phyloP scores from a whole-genome alignment of 2,888 invertebrate genomes.

The Mamestra brassicae region DNA sequence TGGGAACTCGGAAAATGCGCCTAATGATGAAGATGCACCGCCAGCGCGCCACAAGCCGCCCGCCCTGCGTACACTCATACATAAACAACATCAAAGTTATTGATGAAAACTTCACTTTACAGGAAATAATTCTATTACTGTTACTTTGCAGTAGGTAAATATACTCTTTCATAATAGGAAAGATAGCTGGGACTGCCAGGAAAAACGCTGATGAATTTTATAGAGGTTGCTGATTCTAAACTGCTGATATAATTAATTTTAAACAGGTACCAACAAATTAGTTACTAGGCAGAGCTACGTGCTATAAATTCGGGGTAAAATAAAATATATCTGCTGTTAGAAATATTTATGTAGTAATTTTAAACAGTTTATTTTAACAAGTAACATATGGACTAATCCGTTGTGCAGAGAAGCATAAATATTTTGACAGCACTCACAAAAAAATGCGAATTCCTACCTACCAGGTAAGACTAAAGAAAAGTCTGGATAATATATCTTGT shows the following conservation, averaged over 20 bases:
- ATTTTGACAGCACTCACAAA: conserved; percentile 72
- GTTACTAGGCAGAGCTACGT: conserved; percentile 38
- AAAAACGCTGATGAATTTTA: not conserved
- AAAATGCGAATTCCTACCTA: conserved; percentile 44
- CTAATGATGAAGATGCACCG: conserved; percentile 47
- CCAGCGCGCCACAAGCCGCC: conserved; percentile 37
- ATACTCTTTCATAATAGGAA: not conserved
- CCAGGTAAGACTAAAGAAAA: conserved; percentile 30
- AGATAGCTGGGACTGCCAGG: not conserved
- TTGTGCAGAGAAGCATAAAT: conserved; percentile 72
- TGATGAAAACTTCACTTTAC: conserved; percentile 7
- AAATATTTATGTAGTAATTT: conserved; percentile 58
- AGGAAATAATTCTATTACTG: not conserved
- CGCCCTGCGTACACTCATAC: conserved; percentile 47
- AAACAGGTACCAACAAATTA: conserved; percentile 44
- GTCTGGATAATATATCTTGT: conserved; percentile 54
- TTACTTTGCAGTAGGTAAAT: not conserved
- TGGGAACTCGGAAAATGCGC: conserved; percentile 53
- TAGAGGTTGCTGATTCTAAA: conserved; percentile 13
- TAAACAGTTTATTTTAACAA: conserved; percentile 70
- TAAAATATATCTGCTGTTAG: conserved; percentile 47
- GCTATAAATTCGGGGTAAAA: conserved; percentile 57
- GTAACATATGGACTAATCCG: conserved; percentile 68
- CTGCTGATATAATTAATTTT: conserved; percentile 23
- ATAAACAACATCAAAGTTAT: conserved; percentile 7